Evolutionary conservation across 2,888 invertebrate genomes (phyloP).

Genomic region (Pammene aurita): DNA sequence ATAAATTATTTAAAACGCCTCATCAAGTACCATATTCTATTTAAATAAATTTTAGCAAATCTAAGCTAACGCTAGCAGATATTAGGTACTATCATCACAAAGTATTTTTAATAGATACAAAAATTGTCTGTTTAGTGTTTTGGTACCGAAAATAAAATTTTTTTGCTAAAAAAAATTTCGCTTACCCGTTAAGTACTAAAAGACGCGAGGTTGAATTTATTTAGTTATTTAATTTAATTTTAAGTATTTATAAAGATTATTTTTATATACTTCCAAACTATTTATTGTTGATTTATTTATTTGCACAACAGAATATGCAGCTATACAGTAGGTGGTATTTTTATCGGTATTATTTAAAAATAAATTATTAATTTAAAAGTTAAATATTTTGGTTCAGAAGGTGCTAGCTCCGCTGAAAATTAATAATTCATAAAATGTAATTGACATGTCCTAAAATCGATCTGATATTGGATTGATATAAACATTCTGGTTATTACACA

Average conservation of each 20-base stretch:
- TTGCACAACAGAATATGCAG: conserved; percentile 43
- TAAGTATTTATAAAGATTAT: conserved; percentile 80
- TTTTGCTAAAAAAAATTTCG: conserved; percentile 46
- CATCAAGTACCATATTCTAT: background rate
- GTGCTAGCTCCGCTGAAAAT: conserved; percentile 3
- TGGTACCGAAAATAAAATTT: conserved; percentile 13
- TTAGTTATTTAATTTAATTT: conserved; percentile 63
- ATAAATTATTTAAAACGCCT: conserved; percentile 4
- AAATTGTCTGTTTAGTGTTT: conserved; percentile 9
- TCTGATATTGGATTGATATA: background rate
- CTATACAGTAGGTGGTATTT: conserved; percentile 5
- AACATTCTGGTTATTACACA: conserved; percentile 62
- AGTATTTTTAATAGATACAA: background rate
- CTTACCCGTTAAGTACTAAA: conserved; percentile 53
- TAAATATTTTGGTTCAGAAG: background rate
- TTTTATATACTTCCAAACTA: conserved; percentile 76
- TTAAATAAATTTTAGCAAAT: conserved; percentile 7
- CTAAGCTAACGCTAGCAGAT: conserved; percentile 9
- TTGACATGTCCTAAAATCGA: background rate
- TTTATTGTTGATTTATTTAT: conserved; percentile 72
- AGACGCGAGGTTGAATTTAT: conserved; percentile 54
- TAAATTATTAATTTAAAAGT: background rate
- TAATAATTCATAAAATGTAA: background rate
- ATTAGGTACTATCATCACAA: conserved; percentile 10
- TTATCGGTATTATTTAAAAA: conserved; percentile 5